Conservation (phyloP, 2,113 vertebrate genomes). For the Apteryx mantelli region DNA sequence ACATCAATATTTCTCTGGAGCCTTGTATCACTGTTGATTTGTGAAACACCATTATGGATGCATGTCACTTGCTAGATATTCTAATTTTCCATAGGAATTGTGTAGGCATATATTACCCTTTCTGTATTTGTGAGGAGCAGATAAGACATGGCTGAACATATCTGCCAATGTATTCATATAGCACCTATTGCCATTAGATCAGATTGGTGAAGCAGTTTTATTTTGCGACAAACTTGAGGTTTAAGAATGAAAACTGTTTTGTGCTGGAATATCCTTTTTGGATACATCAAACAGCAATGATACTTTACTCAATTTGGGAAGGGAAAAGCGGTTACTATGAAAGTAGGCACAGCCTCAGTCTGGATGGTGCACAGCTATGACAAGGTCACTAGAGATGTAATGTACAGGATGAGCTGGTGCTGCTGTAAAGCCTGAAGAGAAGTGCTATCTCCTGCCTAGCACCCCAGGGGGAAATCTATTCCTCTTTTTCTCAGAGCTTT, state of each 20-base stretch:
- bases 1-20: not conserved
- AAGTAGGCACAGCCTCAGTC: not conserved
- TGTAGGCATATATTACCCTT: not conserved
- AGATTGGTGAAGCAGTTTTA: not conserved
- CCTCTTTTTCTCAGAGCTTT: not conserved
- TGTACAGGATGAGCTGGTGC: not conserved
- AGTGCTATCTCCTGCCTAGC: not conserved
- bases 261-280: not conserved
- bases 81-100: not conserved
- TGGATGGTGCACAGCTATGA: not conserved
- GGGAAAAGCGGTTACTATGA: not conserved
- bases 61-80: not conserved
- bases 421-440: not conserved
- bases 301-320: not conserved
- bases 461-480: not conserved
- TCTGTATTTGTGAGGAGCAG: not conserved
- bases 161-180: not conserved
- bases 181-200: not conserved
- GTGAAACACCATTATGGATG: not conserved
- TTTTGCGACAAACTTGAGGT: not conserved
- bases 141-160: not conserved
- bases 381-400: not conserved
- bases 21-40: not conserved
- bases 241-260: not conserved
- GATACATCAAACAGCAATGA: not conserved